These are phyloP conservation scores for Rhagonycha fulva DNA, from an alignment of 2,888 invertebrate genomes.

Conservation along the genomic window DNA sequence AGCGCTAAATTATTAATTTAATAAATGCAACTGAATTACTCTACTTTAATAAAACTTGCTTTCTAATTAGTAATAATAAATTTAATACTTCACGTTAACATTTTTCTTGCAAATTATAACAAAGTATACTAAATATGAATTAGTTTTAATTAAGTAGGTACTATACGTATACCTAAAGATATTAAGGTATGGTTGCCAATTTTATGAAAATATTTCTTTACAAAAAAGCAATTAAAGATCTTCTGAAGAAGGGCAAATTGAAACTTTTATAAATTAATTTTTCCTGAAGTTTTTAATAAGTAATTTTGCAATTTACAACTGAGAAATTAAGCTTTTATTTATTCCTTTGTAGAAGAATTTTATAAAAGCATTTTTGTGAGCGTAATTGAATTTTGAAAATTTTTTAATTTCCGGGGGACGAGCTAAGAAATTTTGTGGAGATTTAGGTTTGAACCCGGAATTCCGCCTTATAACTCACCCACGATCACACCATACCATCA, in stretches of 20 bases:
- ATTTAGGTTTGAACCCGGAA: background rate
- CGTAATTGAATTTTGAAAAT: background rate
- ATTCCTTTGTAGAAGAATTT: background rate
- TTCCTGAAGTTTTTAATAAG: background rate
- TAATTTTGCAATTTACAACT: background rate
- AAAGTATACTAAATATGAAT: background rate
- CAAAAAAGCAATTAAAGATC: background rate
- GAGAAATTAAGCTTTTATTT: background rate
- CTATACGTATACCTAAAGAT: background rate
- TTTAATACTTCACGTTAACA: background rate
- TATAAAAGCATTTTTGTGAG: background rate
- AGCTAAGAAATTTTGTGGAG: background rate
- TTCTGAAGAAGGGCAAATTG: background rate
- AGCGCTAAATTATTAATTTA: background rate
- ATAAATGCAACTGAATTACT: background rate
- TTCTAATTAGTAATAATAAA: no score
- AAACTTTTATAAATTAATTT: background rate
- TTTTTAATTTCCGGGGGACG: background rate
- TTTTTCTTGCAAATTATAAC: background rate
- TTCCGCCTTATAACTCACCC: no score
- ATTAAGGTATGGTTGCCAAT: background rate
- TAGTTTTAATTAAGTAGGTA: background rate
- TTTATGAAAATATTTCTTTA: background rate
- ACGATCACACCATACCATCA: no score
- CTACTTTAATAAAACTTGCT: background rate